Base-by-base conservation (phyloP, 2,888 invertebrate genomes). In the Opisthograptis luteolata region DNA sequence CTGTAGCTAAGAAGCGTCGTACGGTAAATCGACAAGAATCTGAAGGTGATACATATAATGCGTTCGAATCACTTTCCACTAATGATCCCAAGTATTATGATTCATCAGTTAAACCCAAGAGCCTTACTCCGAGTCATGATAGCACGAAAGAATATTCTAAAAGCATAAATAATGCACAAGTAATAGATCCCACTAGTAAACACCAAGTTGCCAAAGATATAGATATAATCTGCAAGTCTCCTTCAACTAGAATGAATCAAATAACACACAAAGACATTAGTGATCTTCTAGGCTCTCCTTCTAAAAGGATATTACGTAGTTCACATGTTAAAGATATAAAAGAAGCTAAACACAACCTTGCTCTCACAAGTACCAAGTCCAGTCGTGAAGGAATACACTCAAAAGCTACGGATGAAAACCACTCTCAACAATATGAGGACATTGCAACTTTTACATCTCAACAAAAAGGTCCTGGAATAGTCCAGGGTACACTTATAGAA, bases 261-360 rank as follows among this genome's bases (percentile, higher is more conserved):
- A 14, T 7, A 14, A 30, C 4, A 14, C 14, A 17, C n/a, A 7
- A 12, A 19, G 25, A 24, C 12, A 8, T 24, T n/a, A 10, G 5
- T 24, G 7, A 36, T 15, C 3, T 1, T n/a, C 22, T n/a, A 22
- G 22, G 9, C 9, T 10, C 39, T 19, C 12, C 39, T 7, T 20
- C 39, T 14, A 28, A 34, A 40, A 45, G 44, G 13, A 13, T 25
- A 6, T 45, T 51, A 40, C 50, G 50, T 13, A 51, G 50, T 34
- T 24, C 44, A 2, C 1, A 7, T 7, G 13, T 35, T 9, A 40
- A 44, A 45, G 15, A 39, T 13, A 41, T 10, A 1, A 24, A 25
- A 15, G 24, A 20, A 20, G 6, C 3, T 10, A 15, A 3, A 2
- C 9, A 9, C n/a, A 19, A 9, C n/a, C 1, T 32, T 7, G 7